Evolutionary conservation across 2,888 invertebrate genomes (phyloP), one percentile per base, ranked within the genome.

Genomic region (Listrodromus nycthemerus): DNA sequence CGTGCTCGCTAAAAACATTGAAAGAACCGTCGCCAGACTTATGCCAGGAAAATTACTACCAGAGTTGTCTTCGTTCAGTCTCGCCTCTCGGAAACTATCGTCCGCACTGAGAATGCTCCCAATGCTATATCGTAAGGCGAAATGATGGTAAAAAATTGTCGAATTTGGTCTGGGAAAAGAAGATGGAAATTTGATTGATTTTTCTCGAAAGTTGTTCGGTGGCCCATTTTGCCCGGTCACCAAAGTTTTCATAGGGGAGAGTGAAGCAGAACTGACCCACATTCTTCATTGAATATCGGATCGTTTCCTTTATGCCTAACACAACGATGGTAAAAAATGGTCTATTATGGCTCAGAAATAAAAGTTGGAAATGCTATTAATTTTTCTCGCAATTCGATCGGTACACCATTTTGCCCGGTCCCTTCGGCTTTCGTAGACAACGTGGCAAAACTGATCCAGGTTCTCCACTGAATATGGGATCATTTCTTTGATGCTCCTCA

Each of bases 11-110:
- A 58, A 63, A 58, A 69, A 81, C 78, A 84, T 81, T 78, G 84
- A 81, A 84, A 78, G 70, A 78, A 66, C 78, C 81, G 41, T 84
- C 77, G 67, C 24, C 55, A 13, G 70, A 84, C 81, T 84, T 81
- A 50, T 78, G 55, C 65, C 71, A 50, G 70, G 41, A 63, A 81
- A 81, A 81, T 75, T 81, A 65, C 78, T 79, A 79, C 79, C 65
- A 74, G 66, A 81, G 78, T 45, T 61, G 50, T 67, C 61, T 78
- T 84, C 81, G 66, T 84, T 84, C 65, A 58, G 66, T 21, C 73
- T 84, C 75, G 37, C 13, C 55, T 13, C 55, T 13, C 74, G 70
- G 74, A 81, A 84, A 81, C 78, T 74, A 78, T 81, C 74, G 41
- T 74, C 77, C 63, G 74, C 73, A 48, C 45, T 50, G 41, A 73